Base-by-base conservation (phyloP, 2,113 vertebrate species). In the Spilogale gracilis region DNA sequence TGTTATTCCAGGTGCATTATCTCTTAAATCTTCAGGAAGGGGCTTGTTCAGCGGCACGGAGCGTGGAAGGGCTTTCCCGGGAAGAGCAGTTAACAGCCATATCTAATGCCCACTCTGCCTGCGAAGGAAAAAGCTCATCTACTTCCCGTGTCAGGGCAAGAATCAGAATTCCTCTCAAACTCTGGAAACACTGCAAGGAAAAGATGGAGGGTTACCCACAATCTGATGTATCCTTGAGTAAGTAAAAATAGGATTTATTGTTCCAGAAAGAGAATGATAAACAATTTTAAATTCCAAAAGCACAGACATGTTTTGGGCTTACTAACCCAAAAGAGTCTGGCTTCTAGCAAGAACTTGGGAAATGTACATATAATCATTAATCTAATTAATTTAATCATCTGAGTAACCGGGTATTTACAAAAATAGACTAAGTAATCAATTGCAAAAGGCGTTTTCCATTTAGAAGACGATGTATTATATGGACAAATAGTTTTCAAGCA, bases 1-100 rank as follows among this genome's bases (percentile, higher is more conserved):
- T 98, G 97, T 98, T 98, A 95, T 98, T 98, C 96, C 98, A 98
- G 98, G 98, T 98, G 98, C 85, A 78, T 98, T 98, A 98, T 98
- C 98, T 98, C 96, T 83, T 98, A 96, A 96, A 98, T 98, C 98
- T 98, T 93, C 94, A 98, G 97, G 98, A 98, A 98, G 85, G 97
- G 25, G 92, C 97, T 78, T 17, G 2, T 97, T 89, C 54, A 80
- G 50, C 45, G 63, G 74, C 97, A 97, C 93, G 91, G 84, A 97
- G 84, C 97, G 96, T 1, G 79, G 97, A 97, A 89, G 67, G 52
- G 93, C 92, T 65, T 92, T 98, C 82, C 96, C 95, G 91, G 89
- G 91, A 97, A 97, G 63, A 98, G 50, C 27, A 82, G 87, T 96
- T 96, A 97, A 96, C 71, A 96, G 30, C 81, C 7, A 6, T 69